Conservation (phyloP, 2,888 invertebrate species). For the Odontothrips loti region DNA sequence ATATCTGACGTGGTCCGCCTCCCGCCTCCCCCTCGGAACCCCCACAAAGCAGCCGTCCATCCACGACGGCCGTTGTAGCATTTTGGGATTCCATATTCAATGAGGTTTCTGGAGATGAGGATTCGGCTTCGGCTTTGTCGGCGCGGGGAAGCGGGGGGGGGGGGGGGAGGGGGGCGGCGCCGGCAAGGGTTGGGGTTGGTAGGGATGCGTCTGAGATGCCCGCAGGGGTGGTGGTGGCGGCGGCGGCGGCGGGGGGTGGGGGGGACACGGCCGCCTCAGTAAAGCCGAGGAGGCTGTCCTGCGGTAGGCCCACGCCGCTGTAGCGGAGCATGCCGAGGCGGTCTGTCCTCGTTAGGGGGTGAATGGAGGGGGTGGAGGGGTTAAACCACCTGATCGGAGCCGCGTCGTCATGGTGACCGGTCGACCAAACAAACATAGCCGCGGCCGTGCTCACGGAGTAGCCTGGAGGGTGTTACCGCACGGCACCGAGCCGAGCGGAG, state of each 20-base stretch:
- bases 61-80: background rate
- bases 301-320: background rate
- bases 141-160: background rate
- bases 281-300: background rate
- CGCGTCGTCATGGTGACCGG: background rate
- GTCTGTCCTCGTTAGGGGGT: too few relatives aligned
- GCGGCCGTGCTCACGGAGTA: background rate
- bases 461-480: background rate
- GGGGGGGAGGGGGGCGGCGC: background rate
- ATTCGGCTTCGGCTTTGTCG: background rate
- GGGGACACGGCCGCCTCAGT: background rate
- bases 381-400: too few relatives aligned
- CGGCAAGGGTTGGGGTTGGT: background rate
- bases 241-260: too few relatives aligned
- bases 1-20: background rate
- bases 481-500: background rate
- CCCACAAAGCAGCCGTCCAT: too few relatives aligned
- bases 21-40: background rate
- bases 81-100: conserved; percentile 22
- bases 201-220: too few relatives aligned
- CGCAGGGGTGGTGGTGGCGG: too few relatives aligned
- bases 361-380: too few relatives aligned
- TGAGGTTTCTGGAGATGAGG: conserved; percentile 9
- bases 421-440: conserved; percentile 16
- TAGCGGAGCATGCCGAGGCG: too few relatives aligned